Base-by-base conservation (phyloP, 1,140 invertebrate species). In the Hyles euphorbiae region DNA sequence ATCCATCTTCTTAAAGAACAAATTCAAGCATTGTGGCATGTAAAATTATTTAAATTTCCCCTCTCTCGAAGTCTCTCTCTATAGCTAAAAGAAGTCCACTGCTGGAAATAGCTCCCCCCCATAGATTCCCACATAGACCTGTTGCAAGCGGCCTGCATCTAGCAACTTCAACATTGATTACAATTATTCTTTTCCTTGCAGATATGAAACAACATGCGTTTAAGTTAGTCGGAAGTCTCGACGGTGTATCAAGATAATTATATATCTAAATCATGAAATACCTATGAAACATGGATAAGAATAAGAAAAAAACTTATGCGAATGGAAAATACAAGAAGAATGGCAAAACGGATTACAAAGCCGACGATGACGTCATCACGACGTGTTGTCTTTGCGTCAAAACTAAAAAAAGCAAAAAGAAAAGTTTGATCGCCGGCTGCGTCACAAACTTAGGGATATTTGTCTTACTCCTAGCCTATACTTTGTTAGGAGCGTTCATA, bases 401-500 rank as follows among this genome's bases (percentile, higher is more conserved):
- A 67, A 91, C 91, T 45, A 91, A 92, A 72, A 91, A 91, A 72
- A 90, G 91, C 62, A 92, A 92, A 74, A 90, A 93, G 69, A 92
- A 92, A 70, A 92, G 91, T 46, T 91, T 94, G 48, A 77, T 94
- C 34, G 91, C 94, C 9, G 93, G 94, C 9, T 91, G 96, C 58
- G 91, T 96, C 63, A 97, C 96, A 5, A 97, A 98, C 82, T 88
- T 97, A 33, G 96, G 96, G 0, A 95, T 98, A 49, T 97, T 96
- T 77, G 92, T 93, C 43, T 90, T 98, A 33, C 92, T 98, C 1
- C 91, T 98, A 3, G 94, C 94, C 3, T 99, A 99, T 86, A 97
- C 96, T 0, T 90, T 98, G 8, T 89, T 98, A 3, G 91, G 91
- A 63, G 97, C 97, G 43, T 95, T 98, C 76, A 95, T 98, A 69